phyloP scores from a whole-genome alignment of 2,113 vertebrate genomes.

The Colossoma macropomum region DNA sequence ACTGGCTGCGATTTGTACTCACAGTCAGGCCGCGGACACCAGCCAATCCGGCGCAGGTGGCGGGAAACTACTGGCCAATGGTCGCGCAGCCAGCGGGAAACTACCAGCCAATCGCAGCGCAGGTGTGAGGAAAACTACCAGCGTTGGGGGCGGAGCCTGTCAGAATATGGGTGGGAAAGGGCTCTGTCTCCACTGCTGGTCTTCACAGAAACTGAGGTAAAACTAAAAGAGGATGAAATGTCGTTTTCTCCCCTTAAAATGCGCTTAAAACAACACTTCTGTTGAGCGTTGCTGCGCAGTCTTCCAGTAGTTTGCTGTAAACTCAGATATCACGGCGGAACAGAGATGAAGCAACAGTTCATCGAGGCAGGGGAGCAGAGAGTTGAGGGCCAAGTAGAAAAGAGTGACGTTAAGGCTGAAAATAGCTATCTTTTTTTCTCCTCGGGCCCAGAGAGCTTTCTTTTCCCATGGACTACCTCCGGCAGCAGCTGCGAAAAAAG shows the following conservation, averaged over 20 bases:
- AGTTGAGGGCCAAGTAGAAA: slow-evolving; percentile 70
- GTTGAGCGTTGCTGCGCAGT: neutral
- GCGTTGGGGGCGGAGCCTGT: neutral
- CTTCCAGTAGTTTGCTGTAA: neutral
- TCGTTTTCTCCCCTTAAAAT: neutral
- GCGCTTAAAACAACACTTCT: neutral
- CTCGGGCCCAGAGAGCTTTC: slow-evolving; percentile 66
- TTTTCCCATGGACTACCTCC: slow-evolving; percentile 78
- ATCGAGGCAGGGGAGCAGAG: slow-evolving; percentile 13
- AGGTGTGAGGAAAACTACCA: neutral
- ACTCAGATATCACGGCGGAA: neutral
- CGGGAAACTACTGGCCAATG: neutral
- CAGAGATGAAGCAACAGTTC: neutral
- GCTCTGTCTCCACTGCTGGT: neutral
- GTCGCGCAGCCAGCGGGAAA: neutral
- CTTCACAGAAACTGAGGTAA: neutral
- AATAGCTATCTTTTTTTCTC: slow-evolving; percentile 73
- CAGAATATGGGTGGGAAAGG: neutral
- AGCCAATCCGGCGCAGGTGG: neutral
- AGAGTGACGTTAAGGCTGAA: slow-evolving; percentile 73
- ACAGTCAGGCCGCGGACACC: neutral
- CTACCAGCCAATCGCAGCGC: neutral
- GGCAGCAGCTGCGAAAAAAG: slow-evolving; percentile 55
- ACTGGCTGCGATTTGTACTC: neutral
- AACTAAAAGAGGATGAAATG: neutral